phyloP scores from a whole-genome alignment of 2,888 invertebrate genomes.

The Lochmaea crataegi region DNA sequence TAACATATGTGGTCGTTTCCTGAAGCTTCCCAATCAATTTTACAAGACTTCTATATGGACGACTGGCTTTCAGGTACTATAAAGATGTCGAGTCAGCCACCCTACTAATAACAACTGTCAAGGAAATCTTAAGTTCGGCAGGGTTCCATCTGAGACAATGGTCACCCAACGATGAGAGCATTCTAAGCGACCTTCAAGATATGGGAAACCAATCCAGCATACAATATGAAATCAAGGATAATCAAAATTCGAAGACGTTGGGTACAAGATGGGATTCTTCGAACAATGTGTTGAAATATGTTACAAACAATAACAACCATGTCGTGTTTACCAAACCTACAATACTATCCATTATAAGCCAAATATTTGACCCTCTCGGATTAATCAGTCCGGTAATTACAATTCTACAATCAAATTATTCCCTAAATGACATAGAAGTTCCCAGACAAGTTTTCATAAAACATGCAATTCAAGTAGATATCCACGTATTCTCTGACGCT shows the following conservation, averaged over 20 bases:
- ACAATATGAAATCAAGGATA: background rate
- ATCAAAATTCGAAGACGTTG: background rate
- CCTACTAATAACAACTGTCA: background rate
- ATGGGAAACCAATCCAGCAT: background rate
- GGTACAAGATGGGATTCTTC: background rate
- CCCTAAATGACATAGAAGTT: background rate
- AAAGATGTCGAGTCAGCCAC: background rate
- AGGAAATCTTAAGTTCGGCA: conserved; percentile 24
- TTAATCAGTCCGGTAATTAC: conserved; percentile 28
- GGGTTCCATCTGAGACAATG: conserved; percentile 32
- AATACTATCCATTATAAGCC: conserved; percentile 11
- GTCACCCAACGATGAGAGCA: background rate
- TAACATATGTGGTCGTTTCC: background rate
- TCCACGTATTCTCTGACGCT: conserved; percentile 5
- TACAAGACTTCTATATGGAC: no score
- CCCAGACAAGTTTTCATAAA: background rate
- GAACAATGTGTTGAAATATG: background rate
- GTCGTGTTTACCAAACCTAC: conserved; percentile 20
- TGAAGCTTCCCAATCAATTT: background rate
- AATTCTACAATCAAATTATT: conserved; percentile 15
- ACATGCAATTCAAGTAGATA: background rate
- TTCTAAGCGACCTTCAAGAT: background rate
- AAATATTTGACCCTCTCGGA: conserved; percentile 39
- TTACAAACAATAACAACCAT: background rate
- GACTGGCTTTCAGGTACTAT: no score